Percentiles rank a stretch among this genome's conserved stretches.
phyloP scores from a whole-genome alignment of 2,113 vertebrate species.

The Chaetura pelagica region DNA sequence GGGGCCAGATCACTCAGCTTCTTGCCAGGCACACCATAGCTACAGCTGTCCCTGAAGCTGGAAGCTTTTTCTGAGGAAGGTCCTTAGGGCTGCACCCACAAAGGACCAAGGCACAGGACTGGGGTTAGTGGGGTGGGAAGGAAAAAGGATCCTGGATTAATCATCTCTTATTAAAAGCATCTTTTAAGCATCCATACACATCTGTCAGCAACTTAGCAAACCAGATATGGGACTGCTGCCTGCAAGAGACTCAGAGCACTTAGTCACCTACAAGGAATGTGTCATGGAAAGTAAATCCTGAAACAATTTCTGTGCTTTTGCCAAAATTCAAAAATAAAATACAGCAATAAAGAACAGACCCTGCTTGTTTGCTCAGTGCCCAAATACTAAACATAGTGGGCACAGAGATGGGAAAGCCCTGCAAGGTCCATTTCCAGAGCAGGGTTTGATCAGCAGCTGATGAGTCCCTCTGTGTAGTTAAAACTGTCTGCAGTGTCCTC shows the following conservation, averaged over 20 bases:
- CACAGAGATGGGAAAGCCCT: background rate
- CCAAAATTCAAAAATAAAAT: background rate
- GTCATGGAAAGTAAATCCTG: background rate
- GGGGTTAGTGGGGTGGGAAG: background rate
- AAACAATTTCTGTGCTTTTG: background rate
- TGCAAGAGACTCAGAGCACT: background rate
- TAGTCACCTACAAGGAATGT: background rate
- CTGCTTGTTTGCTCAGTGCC: background rate
- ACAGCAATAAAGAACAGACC: background rate
- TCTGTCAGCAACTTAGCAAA: background rate
- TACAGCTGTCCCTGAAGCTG: background rate
- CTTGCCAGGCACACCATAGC: background rate
- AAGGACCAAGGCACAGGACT: background rate
- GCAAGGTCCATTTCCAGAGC: background rate
- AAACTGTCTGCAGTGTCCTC: background rate
- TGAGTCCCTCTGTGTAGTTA: background rate
- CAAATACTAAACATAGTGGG: background rate
- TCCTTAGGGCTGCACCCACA: background rate
- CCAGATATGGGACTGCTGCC: background rate
- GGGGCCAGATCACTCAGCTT: background rate
- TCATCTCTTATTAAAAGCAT: background rate
- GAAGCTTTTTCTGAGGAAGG: background rate
- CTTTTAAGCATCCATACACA: background rate
- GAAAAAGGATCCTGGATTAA: background rate
- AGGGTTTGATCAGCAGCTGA: background rate